phyloP scores from a whole-genome alignment of 2,113 vertebrate species.

The Cyanoderma ruficeps region DNA sequence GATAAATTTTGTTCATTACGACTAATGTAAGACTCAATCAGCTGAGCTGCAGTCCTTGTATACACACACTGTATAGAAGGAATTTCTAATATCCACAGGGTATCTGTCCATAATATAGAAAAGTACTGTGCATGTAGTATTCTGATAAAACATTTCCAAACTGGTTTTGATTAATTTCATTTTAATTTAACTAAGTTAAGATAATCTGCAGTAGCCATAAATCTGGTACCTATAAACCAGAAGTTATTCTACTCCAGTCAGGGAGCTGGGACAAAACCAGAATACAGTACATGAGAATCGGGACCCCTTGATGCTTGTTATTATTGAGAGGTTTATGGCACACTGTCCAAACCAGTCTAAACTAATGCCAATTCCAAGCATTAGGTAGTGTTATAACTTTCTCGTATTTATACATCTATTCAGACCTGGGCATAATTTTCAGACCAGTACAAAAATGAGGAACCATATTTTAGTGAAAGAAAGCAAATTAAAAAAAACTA shows the following conservation, averaged over 20 bases:
- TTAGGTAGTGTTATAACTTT: neutral
- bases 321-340: neutral
- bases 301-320: neutral
- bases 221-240: neutral
- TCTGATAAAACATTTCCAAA: neutral
- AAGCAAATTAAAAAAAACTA: neutral
- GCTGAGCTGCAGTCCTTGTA: neutral
- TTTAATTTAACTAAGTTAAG: neutral
- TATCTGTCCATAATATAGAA: neutral
- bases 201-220: neutral
- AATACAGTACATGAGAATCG: neutral
- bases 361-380: neutral
- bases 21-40: neutral
- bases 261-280: neutral
- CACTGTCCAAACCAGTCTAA: neutral
- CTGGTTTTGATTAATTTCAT: neutral
- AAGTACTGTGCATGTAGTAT: neutral
- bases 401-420: neutral
- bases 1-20: neutral
- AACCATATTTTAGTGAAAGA: slow-evolving; percentile 3
- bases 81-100: neutral
- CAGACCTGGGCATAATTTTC: neutral
- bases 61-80: neutral
- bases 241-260: neutral
- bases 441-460: neutral